Conservation (phyloP, 2,888 invertebrate species). For the Athripsodes cinereus region DNA sequence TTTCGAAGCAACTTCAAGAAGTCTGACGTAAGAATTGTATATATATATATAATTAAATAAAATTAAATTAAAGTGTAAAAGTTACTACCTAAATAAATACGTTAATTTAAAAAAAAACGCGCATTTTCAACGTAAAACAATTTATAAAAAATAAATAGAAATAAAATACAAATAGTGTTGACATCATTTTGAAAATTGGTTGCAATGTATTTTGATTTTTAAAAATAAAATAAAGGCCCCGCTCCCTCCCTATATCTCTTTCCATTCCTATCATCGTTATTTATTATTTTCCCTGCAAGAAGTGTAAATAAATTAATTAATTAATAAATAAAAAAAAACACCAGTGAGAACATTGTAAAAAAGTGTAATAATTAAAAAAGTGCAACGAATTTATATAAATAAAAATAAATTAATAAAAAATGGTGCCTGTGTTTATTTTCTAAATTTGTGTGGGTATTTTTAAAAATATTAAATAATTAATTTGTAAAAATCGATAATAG, state of each 20-base stretch:
- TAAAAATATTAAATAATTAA: no score
- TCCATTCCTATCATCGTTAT: not conserved
- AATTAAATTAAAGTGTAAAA: not conserved
- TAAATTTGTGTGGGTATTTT: not conserved
- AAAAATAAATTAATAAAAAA: not conserved
- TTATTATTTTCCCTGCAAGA: not conserved
- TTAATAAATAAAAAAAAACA: not conserved
- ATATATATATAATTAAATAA: not conserved
- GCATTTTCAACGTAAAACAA: no score
- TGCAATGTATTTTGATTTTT: not conserved
- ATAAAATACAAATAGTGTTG: no score
- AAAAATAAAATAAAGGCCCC: not conserved
- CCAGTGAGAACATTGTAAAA: not conserved
- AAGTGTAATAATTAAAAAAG: not conserved
- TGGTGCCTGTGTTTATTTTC: not conserved
- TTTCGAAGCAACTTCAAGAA: not conserved
- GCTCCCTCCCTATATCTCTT: not conserved
- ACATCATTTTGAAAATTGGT: not conserved
- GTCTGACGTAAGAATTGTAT: not conserved
- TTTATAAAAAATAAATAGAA: no score
- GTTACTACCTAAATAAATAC: no score
- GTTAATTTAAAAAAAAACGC: no score
- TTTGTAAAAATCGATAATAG: no score
- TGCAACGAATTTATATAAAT: not conserved
- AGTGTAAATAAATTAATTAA: constrained; percentile 1